Evolutionary conservation across 2,797 vertebrate genomes (phyloP).

Genomic region (Falco concolor): DNA sequence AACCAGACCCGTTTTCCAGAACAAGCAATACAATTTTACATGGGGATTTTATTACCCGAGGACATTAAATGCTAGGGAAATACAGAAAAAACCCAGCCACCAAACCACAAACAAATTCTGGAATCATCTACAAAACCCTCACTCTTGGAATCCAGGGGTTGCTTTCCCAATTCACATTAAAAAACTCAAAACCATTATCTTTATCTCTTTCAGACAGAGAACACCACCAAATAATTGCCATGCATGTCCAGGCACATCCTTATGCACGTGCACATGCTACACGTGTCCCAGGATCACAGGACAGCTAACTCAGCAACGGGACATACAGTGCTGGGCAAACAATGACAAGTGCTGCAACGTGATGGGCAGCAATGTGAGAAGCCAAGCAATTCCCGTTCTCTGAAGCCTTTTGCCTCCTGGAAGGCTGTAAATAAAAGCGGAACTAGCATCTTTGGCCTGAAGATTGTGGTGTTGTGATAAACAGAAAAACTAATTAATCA

Average conservation of each 20-base stretch:
- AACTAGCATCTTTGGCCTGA: neutral
- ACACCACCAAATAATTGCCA: neutral
- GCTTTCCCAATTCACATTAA: neutral
- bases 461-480: neutral
- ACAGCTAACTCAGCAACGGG: neutral
- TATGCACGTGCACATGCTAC: neutral
- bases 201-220: neutral
- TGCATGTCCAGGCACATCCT: neutral
- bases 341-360: neutral
- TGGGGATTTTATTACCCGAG: neutral
- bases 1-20: neutral
- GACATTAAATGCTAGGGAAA: neutral
- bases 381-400: neutral
- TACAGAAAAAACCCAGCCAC: neutral
- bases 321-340: neutral
- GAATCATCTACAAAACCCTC: neutral
- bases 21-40: neutral
- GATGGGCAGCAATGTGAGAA: neutral
- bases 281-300: neutral
- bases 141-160: neutral
- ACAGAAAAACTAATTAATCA: conserved; percentile 32
- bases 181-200: neutral
- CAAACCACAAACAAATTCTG: neutral
- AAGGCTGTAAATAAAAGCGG: neutral
- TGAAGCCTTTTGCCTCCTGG: neutral